Base-by-base conservation (phyloP, 1,140 invertebrate species). In the Probaryconus sp. region DNA sequence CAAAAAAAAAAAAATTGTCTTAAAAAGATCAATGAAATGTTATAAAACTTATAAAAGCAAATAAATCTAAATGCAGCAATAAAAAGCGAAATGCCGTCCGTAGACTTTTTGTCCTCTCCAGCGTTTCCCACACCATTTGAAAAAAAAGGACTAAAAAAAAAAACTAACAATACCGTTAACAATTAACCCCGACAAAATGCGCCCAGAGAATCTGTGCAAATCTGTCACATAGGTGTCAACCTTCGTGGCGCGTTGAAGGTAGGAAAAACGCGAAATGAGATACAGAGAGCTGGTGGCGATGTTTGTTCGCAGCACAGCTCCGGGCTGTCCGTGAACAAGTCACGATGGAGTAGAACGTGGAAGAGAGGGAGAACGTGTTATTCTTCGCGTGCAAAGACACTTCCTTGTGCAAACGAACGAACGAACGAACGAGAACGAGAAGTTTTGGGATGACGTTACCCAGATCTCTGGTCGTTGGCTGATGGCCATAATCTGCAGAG, bases 361-460 rank as follows among this genome's bases (percentile, higher is more conserved):
- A 28, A 26, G 51, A 85, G 79, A 73, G 77, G 78, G 56, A 48
- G 83, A 81, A 83, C 82, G 82, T 87, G 83, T 87, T 87, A 86
- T 86, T 86, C 84, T 86, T 87, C 79, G 55, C 37, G 70, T 61
- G 76, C 73, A 60, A 68, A 65, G 78, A 82, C 81, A 85, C 82
- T 83, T 83, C 76, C 82, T 83, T 83, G 80, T 78, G 77, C 84
- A 85, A 87, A 85, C 83, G 82, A 83, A 81, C 79, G n/a, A n/a
- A n/a, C n/a, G n/a, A n/a, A n/a, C n/a, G n/a, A n/a, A n/a, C n/a
- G n/a, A n/a, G n/a, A n/a, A n/a, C n/a, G n/a, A 64, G 50, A 85
- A 85, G 82, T 85, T 70, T 85, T 43, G 79, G 72, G 74, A 50
- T 65, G 16, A 70, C 60, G 84, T 83, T 81, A 81, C 78, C 78